Conservation (phyloP, 1,140 invertebrate genomes). For the Aphelenchoides fujianensis region DNA sequence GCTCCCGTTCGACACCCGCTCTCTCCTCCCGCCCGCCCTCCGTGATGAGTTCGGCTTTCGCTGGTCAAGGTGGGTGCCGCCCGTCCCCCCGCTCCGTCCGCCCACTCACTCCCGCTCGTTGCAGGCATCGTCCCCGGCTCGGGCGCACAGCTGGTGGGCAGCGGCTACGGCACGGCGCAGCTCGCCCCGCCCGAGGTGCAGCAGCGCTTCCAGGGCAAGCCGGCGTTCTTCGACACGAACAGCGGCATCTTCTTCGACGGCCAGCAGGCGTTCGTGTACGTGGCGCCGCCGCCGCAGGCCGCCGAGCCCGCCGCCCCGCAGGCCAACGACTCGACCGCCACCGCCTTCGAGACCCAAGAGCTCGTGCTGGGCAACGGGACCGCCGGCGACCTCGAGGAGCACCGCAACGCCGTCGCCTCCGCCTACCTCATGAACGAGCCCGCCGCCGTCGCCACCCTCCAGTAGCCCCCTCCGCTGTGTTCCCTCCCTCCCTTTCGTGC, state of each 20-base stretch:
- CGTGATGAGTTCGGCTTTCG: too few species aligned
- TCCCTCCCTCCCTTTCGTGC: too few species aligned
- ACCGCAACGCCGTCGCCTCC: not conserved
- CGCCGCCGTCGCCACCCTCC: not conserved
- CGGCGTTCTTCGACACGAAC: slow-evolving; percentile 1
- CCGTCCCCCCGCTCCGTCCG: too few species aligned
- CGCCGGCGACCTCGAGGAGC: not conserved
- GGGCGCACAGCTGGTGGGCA: not conserved
- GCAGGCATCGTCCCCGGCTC: not conserved
- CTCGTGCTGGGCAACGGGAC: slow-evolving; percentile 1
- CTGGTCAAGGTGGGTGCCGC: too few species aligned
- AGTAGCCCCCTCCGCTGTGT: too few species aligned
- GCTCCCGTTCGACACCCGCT: too few species aligned
- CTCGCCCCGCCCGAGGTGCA: not conserved
- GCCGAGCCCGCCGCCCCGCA: not conserved
- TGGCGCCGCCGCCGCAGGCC: too few species aligned
- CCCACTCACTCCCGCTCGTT: too few species aligned
- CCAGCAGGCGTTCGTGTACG: not conserved
- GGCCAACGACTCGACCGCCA: not conserved
- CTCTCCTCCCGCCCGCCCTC: too few species aligned
- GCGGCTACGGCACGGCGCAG: too few species aligned
- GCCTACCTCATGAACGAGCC: not conserved
- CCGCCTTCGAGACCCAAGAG: not conserved
- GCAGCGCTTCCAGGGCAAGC: not conserved
- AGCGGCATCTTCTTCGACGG: not conserved